Evolutionary conservation across 2,888 invertebrate species (phyloP).

Genomic region (Cataglyphis altisquamis): DNA sequence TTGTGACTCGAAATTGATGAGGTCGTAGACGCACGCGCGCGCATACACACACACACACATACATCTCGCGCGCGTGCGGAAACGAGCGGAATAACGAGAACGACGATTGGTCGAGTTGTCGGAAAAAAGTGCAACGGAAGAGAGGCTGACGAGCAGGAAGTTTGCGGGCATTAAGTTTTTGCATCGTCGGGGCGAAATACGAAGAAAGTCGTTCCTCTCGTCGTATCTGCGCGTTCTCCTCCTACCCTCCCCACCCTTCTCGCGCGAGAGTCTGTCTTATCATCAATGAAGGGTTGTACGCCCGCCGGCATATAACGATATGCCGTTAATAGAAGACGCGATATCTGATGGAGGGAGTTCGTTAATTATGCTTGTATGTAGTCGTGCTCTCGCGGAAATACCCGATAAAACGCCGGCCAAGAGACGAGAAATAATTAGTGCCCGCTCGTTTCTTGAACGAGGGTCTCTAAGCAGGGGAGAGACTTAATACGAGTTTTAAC

Average conservation of each 20-base stretch:
- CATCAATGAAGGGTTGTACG: conserved; percentile 58
- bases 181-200: conserved; percentile 54
- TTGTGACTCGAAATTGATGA: conserved; percentile 54
- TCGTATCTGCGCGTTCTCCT: not conserved
- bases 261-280: conserved; percentile 35
- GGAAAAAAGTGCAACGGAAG: conserved; percentile 55
- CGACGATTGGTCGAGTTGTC: conserved; percentile 54
- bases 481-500: conserved; percentile 48
- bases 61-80: not conserved
- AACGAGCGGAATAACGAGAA: conserved; percentile 53
- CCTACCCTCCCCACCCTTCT: not conserved
- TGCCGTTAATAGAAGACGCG: conserved; percentile 73
- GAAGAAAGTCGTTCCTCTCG: conserved; percentile 60
- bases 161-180: conserved; percentile 72
- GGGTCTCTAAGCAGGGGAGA: not conserved
- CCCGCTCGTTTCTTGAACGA: conserved; percentile 45
- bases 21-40: conserved; percentile 30
- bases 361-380: conserved; percentile 66
- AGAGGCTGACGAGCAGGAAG: conserved; percentile 65
- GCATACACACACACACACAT: no score
- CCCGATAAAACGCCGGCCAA: conserved; percentile 64
- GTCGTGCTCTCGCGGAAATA: conserved; percentile 63
- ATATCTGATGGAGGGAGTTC: conserved; percentile 72
- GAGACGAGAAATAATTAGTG: conserved; percentile 78
- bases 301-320: conserved; percentile 69